Base-by-base conservation (phyloP, 2,113 vertebrate species). In the Lamprotornis superbus region DNA sequence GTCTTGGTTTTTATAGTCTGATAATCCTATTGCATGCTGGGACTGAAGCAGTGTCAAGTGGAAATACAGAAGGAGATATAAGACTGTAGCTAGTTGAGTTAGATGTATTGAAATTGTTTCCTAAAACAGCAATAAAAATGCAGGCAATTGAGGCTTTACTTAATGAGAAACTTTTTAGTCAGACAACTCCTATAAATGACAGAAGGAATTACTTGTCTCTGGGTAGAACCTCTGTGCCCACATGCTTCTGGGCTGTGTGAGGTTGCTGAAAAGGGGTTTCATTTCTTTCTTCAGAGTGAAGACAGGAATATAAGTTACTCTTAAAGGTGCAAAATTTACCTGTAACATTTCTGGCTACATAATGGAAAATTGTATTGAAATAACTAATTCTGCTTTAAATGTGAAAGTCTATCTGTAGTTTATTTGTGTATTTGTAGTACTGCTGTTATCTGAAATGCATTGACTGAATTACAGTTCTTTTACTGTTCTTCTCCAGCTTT, bases 171-270 rank as follows among this genome's bases (percentile, higher is more conserved):
- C 28, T 11, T 90, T 53, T 92, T 75, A 65, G 53, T 31, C 37
- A 56, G 31, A 21, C 15, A 44, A 67, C 16, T 21, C 16, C 35
- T 44, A 9, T 47, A 40, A 83, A 49, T 47, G n/a, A 47, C 44
- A 35, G 33, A 52, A 57, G 9, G 19, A 70, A 16, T 93, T 37
- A 35, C 33, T 59, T 67, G 25, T 63, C 31, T 65, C 16, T 74
- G n/a, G 15, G 10, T 91, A 33, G 69, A 77, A 57, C 8, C 3
- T 28, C 15, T 0, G 0, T 33, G 49, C 52, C 44, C 70, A 10
- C 3, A 2, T 0, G 0, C n/a, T 79, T 47, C 42, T 55, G 65
- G 42, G 47, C 57, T 63, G 13, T 59, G n/a, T 65, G 27, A 57
- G 19, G 17, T 59, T 69, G 35, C 18, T 65, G 25, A 94, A 68